phyloP scores from a whole-genome alignment of 2,113 vertebrate genomes.

The Mesocricetus auratus region DNA sequence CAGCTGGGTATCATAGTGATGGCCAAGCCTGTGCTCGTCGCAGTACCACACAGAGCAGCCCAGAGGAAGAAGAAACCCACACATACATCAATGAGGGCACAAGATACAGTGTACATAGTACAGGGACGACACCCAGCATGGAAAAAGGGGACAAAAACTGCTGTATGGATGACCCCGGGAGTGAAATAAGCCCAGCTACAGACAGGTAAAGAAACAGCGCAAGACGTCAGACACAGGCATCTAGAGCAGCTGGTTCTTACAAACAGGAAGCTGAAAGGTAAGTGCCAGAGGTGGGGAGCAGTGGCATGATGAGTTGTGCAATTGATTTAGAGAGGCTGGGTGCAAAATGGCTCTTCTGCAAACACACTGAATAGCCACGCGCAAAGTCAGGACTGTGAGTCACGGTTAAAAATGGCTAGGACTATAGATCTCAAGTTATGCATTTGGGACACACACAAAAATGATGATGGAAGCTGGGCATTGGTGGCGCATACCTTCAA shows the following conservation, averaged over 20 bases:
- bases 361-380: fast-evolving
- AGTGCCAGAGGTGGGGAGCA: neutral
- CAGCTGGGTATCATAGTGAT: fast-evolving
- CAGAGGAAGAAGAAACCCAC: neutral
- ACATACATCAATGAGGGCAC: neutral
- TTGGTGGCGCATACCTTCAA: no score
- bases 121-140: neutral
- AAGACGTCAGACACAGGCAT: fast-evolving
- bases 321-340: fast-evolving
- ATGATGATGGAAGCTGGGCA: no score
- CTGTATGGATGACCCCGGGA: no score
- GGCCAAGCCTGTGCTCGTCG: fast-evolving
- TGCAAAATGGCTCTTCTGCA: neutral
- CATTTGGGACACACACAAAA: neutral
- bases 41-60: no score
- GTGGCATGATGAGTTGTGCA: neutral
- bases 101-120: fast-evolving
- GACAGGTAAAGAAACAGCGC: neutral
- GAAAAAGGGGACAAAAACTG: neutral
- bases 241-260: neutral
- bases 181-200: neutral
- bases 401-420: neutral
- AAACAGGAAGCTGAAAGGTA: neutral
- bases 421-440: neutral
- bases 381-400: neutral